Evolutionary conservation across 1,140 invertebrate species (phyloP), one percentile per base, ranked within the genome.

Genomic region (Zeugodacus cucurbitae): DNA sequence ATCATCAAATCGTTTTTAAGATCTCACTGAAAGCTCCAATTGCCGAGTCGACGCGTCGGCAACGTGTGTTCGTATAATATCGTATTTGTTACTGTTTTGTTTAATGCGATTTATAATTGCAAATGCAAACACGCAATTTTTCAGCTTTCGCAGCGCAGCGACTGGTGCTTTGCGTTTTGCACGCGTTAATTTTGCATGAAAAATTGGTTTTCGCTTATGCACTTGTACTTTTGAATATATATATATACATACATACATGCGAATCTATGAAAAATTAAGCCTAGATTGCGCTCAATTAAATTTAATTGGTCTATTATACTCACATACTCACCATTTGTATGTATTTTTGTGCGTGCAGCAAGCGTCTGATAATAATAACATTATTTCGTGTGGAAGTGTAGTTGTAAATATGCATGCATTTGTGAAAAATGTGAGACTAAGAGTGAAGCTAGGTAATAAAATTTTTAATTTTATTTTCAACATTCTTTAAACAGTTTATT

Each of bases 61-160:
- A 26, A 41, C 48, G 48, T 54, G n/a, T 26, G 58, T 41, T 82
- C 48, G 32, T 11, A 7, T 26, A 82, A 82, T 22, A 82, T 82
- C 74, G 41, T 41, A 82, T 82, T 82, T 82, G 74, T 82, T 82
- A 82, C 74, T 82, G 74, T 82, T 82, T 82, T 82, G 74, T 82
- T 82, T 82, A 82, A 82, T 82, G 74, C 48, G 74, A 82, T 82
- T 82, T 82, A 82, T 82, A 82, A 82, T 82, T 48, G 41, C 74
- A 82, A 82, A 82, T 82, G 74, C 44, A 82, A 82, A 82, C 74
- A 82, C 74, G 74, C 74, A 82, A 82, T 54, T 82, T 82, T 82
- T 82, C 34, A 70, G 34, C 32, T 64, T 54, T 26, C 2, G 7
- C 2, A 34, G n/a, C 41, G 41, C 26, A 48, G 14, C 37, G 8